Evolutionary conservation across 2,113 vertebrate genomes (phyloP).

Genomic region (Equus przewalskii): DNA sequence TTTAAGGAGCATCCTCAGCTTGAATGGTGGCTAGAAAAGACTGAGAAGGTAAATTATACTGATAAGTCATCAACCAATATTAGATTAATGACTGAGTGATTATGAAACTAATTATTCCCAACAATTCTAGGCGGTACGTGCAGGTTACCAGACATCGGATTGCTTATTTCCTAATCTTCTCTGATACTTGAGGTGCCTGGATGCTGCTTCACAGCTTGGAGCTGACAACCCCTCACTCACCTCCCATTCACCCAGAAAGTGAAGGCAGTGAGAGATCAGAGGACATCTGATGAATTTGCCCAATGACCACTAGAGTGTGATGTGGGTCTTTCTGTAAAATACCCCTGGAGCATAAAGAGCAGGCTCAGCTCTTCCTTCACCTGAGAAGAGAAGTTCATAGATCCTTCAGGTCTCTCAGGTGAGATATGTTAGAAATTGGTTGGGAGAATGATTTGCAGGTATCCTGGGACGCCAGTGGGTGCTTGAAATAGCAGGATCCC

Average conservation of each 20-base stretch:
- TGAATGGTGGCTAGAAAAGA: background rate
- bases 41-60: background rate
- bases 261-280: background rate
- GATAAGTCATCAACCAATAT: background rate
- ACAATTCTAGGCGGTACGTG: rapidly evolving
- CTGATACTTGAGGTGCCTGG: background rate
- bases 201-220: too few species aligned
- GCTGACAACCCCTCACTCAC: background rate
- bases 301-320: background rate
- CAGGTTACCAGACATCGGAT: rapidly evolving
- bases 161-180: background rate
- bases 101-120: background rate
- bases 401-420: background rate
- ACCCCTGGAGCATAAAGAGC: rapidly evolving
- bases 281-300: background rate
- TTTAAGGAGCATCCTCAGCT: background rate
- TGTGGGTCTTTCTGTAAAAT: conserved; percentile 14
- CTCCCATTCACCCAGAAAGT: background rate
- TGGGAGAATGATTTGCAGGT: background rate
- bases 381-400: background rate
- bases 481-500: background rate
- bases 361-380: rapidly evolving
- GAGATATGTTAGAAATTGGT: background rate
- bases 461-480: background rate
- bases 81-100: background rate